Percentiles rank a stretch among this genome's conserved stretches.
Conservation (phyloP, 30 jellyfish, hydroid and myxozoan genomes). For the Thelohanellus kitauei region DNA sequence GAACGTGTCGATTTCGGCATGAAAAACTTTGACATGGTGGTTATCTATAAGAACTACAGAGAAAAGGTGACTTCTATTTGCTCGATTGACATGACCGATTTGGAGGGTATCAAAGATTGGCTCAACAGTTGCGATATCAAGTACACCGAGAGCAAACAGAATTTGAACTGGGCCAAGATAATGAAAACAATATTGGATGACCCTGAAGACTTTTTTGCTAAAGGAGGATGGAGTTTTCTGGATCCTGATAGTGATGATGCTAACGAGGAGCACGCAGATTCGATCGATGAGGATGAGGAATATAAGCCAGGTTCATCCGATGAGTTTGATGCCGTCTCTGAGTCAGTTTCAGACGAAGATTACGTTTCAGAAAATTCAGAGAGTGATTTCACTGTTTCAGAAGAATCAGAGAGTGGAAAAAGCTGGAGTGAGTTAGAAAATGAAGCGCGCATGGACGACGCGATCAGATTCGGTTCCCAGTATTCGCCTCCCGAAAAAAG, state of each 20-base stretch:
- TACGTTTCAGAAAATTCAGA: conserved; percentile 32
- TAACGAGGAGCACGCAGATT: conserved; percentile 25
- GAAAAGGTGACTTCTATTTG: conserved; percentile 69
- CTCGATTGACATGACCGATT: conserved; percentile 51
- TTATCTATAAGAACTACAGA: conserved; percentile 39
- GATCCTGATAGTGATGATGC: conserved; percentile 66
- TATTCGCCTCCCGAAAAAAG: too few species aligned
- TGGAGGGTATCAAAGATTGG: conserved; percentile 89
- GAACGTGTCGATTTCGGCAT: conserved; percentile 93
- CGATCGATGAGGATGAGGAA: conserved; percentile 42
- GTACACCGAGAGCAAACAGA: conserved; percentile 89
- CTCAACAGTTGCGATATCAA: conserved; percentile 77
- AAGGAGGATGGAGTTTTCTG: conserved; percentile 99
- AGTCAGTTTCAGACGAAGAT: conserved; percentile 39
- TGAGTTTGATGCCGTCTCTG: conserved; percentile 21
- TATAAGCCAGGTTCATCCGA: conserved; percentile 41
- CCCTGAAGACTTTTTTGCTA: conserved; percentile 87
- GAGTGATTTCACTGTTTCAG: conserved; percentile 24
- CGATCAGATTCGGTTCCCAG: too few species aligned
- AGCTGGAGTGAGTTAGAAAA: conserved; percentile 97
- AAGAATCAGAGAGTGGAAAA: conserved; percentile 29
- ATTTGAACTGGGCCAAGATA: conserved; percentile 83
- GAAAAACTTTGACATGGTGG: conserved; percentile 86
- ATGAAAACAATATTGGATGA: conserved; percentile 83
- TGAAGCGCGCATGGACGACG: conserved; percentile 20